phyloP scores from a whole-genome alignment of 2,113 vertebrate genomes.

The Dicaeum eximium region DNA sequence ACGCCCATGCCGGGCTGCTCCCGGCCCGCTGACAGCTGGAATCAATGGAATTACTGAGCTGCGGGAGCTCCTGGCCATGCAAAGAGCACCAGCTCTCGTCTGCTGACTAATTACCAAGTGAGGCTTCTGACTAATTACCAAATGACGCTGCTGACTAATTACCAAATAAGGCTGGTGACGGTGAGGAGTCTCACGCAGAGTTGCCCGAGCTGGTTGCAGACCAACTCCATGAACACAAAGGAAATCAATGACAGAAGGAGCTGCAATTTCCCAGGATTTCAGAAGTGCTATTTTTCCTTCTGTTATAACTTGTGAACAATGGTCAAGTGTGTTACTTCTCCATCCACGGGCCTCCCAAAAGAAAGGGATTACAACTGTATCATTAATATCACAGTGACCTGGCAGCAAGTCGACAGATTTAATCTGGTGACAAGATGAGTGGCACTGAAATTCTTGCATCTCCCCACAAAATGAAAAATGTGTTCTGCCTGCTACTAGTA shows the following conservation, averaged over 20 bases:
- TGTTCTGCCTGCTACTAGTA: slow-evolving; percentile 44
- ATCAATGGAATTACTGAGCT: fast-evolving
- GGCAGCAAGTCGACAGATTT: slow-evolving; percentile 26
- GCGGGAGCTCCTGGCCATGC: fast-evolving
- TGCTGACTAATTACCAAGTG: not conserved
- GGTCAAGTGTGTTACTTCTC: slow-evolving; percentile 17
- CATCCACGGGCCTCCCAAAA: not conserved
- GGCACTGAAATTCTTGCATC: slow-evolving; percentile 26
- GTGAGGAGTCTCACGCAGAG: fast-evolving
- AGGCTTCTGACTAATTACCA: not conserved
- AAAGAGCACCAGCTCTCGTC: not conserved
- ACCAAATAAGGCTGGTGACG: fast-evolving
- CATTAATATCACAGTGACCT: slow-evolving; percentile 28
- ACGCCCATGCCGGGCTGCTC: fast-evolving
- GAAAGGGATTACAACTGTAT: slow-evolving; percentile 25
- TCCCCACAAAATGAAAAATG: slow-evolving; percentile 48
- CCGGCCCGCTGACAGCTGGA: not conserved
- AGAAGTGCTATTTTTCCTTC: not conserved
- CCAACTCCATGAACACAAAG: not conserved
- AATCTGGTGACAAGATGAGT: slow-evolving; percentile 60
- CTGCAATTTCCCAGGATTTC: not conserved
- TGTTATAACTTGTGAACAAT: not conserved
- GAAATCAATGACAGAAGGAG: not conserved
- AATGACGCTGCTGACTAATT: not conserved
- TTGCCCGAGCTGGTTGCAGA: not conserved